phyloP scores from a whole-genome alignment of 2,888 invertebrate genomes.

The Lumbricus terrestris region DNA sequence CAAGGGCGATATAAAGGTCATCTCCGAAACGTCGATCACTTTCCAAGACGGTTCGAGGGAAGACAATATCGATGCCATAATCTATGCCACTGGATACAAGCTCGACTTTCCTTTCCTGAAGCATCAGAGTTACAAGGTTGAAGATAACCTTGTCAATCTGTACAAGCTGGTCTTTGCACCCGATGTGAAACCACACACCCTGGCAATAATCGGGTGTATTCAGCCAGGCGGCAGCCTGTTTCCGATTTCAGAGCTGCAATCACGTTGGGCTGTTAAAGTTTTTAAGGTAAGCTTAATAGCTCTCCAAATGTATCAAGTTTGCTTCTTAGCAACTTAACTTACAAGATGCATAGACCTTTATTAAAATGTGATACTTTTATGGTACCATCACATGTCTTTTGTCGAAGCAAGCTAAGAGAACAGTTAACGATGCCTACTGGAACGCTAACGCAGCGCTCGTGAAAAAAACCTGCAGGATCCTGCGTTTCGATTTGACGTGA shows the following conservation, averaged over 20 bases:
- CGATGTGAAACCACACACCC: constrained; percentile 43
- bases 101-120: constrained; percentile 60
- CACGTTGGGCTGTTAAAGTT: constrained; percentile 57
- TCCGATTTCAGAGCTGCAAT: constrained; percentile 62
- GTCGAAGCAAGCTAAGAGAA: too few species aligned
- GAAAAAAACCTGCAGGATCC: neutral
- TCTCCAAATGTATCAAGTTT: too few species aligned
- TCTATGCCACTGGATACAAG: constrained; percentile 57
- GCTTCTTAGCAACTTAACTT: too few species aligned
- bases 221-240: constrained; percentile 61
- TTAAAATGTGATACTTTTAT: too few species aligned
- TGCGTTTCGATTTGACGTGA: neutral
- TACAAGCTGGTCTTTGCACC: constrained; percentile 60
- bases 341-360: too few species aligned
- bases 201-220: constrained; percentile 60
- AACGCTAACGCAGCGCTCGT: neutral
- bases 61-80: constrained; percentile 53
- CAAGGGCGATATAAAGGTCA: constrained; percentile 48
- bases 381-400: too few species aligned
- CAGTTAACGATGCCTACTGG: too few species aligned
- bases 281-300: constrained; percentile 45
- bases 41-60: constrained; percentile 51
- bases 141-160: constrained; percentile 51
- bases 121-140: constrained; percentile 45
- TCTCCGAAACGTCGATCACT: constrained; percentile 48